phyloP scores from a whole-genome alignment of 1,140 invertebrate species.

The Lanistes nyassanus region DNA sequence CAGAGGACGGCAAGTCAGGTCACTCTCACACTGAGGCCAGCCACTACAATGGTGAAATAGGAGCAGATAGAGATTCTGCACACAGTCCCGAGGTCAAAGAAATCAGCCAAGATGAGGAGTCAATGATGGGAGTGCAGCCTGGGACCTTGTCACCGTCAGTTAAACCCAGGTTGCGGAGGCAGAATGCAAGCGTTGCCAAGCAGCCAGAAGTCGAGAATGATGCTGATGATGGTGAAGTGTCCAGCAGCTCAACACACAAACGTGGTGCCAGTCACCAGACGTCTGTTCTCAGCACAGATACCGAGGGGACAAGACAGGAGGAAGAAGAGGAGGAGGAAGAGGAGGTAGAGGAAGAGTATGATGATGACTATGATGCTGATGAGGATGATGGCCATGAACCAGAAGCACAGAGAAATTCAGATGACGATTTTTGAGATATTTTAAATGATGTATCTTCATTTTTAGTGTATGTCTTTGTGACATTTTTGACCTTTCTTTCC shows the following conservation, averaged over 20 bases:
- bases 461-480: too few species aligned
- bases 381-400: slow-evolving; percentile 21
- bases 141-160: not conserved
- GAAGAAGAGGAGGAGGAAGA: slow-evolving; percentile 3
- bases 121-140: too few species aligned
- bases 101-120: too few species aligned
- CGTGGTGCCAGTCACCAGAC: not conserved
- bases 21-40: too few species aligned
- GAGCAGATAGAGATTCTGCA: too few species aligned
- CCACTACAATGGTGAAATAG: too few species aligned
- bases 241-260: not conserved
- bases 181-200: not conserved
- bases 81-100: too few species aligned
- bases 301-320: slow-evolving; percentile 7
- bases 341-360: slow-evolving; percentile 26
- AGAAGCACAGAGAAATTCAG: slow-evolving; percentile 18
- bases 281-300: slow-evolving; percentile 6
- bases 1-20: too few species aligned
- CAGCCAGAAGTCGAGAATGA: not conserved
- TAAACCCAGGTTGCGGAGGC: not conserved
- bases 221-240: not conserved
- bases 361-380: slow-evolving; percentile 35
- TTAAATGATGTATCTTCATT: too few species aligned
- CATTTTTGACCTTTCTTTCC: too few species aligned
- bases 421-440: slow-evolving; percentile 29